Percentiles rank a stretch among this genome's conserved stretches.
phyloP scores from a whole-genome alignment of 2,113 vertebrate species.

The Cygnus atratus region DNA sequence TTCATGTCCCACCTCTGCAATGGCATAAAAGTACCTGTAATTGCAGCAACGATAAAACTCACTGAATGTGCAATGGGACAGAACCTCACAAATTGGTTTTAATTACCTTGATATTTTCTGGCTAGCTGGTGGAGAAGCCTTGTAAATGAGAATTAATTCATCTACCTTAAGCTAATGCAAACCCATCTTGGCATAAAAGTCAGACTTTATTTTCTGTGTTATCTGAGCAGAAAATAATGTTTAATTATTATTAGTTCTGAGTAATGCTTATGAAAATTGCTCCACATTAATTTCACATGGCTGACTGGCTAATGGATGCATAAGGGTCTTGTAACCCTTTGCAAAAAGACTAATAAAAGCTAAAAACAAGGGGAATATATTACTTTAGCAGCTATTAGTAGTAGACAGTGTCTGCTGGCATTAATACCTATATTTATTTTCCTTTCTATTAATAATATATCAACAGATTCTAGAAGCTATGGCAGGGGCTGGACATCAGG shows the following conservation, averaged over 20 bases:
- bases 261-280: conserved; percentile 71
- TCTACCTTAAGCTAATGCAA: conserved; percentile 69
- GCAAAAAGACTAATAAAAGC: conserved; percentile 70
- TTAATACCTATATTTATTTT: conserved; percentile 70
- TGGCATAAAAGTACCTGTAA: conserved; percentile 44
- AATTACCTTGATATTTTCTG: conserved; percentile 65
- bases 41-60: conserved; percentile 30
- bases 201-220: conserved; percentile 67
- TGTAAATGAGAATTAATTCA: conserved; percentile 71
- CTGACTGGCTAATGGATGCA: conserved; percentile 70
- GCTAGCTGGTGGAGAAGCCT: conserved; percentile 46
- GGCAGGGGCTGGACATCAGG: not conserved
- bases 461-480: conserved; percentile 45
- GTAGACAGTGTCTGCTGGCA: conserved; percentile 50
- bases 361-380: conserved; percentile 67
- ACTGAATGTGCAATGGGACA: conserved; percentile 55
- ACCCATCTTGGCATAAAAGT: conserved; percentile 67
- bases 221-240: conserved; percentile 73
- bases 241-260: conserved; percentile 73
- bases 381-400: conserved; percentile 65
- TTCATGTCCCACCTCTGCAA: conserved; percentile 15
- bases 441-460: conserved; percentile 69
- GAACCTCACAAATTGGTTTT: conserved; percentile 66
- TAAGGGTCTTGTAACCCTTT: conserved; percentile 65
- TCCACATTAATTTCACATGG: conserved; percentile 71